Percentiles rank a stretch among this genome's conserved stretches.
phyloP scores from a whole-genome alignment of 2,888 invertebrate species.

The Mechanitis messenoides region DNA sequence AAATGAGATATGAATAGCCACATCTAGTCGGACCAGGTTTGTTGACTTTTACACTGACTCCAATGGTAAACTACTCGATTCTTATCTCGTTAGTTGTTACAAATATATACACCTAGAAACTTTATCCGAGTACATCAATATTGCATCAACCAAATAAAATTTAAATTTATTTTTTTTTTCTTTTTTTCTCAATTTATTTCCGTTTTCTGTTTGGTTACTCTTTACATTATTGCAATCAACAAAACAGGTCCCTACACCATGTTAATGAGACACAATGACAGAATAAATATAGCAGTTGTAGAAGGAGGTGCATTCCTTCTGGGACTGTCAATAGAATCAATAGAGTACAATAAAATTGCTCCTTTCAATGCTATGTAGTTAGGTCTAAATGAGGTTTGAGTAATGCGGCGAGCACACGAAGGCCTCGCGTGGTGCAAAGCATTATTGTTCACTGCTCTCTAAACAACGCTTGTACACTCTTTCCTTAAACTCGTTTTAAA shows the following conservation, averaged over 20 bases:
- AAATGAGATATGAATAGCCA: constrained; percentile 48
- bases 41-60: constrained; percentile 14
- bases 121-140: not conserved
- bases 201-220: not conserved
- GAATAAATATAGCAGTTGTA: constrained; percentile 55
- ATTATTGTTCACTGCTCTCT: constrained; percentile 39
- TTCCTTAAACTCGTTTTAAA: constrained; percentile 29
- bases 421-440: constrained; percentile 56
- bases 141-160: not conserved
- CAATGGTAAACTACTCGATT: constrained; percentile 11
- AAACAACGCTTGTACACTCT: constrained; percentile 31
- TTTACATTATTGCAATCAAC: constrained; percentile 6
- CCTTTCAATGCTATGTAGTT: constrained; percentile 69
- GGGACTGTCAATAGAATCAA: constrained; percentile 67
- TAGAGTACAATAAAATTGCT: constrained; percentile 72
- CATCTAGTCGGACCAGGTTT: constrained; percentile 20
- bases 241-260: constrained; percentile 33
- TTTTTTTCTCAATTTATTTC: too few species aligned
- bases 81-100: constrained; percentile 16
- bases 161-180: too few species aligned
- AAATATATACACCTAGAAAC: constrained; percentile 5
- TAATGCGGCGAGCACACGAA: constrained; percentile 68
- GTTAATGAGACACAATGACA: constrained; percentile 52
- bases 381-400: constrained; percentile 74
- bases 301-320: constrained; percentile 51